Evolutionary conservation across 2,113 vertebrate genomes (phyloP), one percentile per base, ranked within the genome.

Genomic region (Hucho hucho): DNA sequence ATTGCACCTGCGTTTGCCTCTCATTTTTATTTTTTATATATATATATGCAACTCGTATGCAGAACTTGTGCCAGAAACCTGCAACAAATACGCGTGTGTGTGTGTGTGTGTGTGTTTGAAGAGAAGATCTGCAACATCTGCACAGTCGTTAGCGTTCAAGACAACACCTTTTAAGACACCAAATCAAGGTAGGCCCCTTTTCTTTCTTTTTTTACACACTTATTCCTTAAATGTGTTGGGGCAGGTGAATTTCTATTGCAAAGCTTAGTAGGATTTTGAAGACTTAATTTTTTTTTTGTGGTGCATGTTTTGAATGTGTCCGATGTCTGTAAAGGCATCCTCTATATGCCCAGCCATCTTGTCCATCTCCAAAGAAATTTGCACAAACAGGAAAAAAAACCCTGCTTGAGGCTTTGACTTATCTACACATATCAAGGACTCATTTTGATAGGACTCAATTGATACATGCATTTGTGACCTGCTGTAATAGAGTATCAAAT

Each of bases 31-130:
- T 81, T 84, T 81, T 58, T 46, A 69, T 82, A 78, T 85, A 83
- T 79, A 79, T 88, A 84, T 86, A 87, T 88, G 85, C 89, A 89
- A 91, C 88, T 69, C 12, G 7, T 79, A 87, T 88, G 75, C 89
- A 87, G 83, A 89, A 87, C 83, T 87, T 85, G 90, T 92, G 89
- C 90, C 89, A 89, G 89, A 88, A 90, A 90, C 82, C 69, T 89
- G 78, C 88, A 89, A 88, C 81, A 81, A 79, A 70, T 69, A 71
- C 65, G 91, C 90, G 85, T 88, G 85, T 87, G 89, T 85, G 85
- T 79, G 86, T 81, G 85, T 83, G 87, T 87, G 37, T 77, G 78
- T 87, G 79, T 87, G 82, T 56, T 67, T 89, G 89, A 90, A 85
- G 86, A 89, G 59, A 75, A 61, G 79, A 83, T 87, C 88, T 84